Conservation (phyloP, 2,797 vertebrate species). For the Halcyon leucocephala region DNA sequence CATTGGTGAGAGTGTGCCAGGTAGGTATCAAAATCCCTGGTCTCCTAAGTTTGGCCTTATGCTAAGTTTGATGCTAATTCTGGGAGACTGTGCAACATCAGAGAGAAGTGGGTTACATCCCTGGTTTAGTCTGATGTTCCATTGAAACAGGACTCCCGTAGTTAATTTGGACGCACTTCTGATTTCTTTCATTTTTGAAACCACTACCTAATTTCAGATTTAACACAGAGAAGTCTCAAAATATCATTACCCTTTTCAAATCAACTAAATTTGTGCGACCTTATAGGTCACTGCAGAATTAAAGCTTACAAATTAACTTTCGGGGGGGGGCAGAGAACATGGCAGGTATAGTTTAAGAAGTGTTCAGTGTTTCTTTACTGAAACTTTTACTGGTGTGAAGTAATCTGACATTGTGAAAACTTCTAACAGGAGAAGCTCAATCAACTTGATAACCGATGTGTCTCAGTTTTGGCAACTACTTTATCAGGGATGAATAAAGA, state of each 20-base stretch:
- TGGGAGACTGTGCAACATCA: not conserved
- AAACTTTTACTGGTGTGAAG: not conserved
- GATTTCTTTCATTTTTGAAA: not conserved
- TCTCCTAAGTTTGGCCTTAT: not conserved
- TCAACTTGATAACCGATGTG: slow-evolving; percentile 82
- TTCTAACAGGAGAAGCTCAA: slow-evolving; percentile 88
- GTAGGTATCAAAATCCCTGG: slow-evolving; percentile 69
- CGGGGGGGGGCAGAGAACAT: not conserved
- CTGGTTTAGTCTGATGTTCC: not conserved
- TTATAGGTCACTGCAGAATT: not conserved
- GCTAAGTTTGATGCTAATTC: rapidly evolving
- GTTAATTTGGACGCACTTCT: not conserved
- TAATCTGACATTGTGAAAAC: slow-evolving; percentile 14
- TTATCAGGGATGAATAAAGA: slow-evolving; percentile 81
- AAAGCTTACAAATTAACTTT: not conserved
- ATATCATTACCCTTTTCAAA: not conserved
- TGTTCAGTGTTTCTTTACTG: not conserved
- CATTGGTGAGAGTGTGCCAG: slow-evolving; percentile 86
- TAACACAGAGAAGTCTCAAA: not conserved
- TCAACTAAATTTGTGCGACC: not conserved
- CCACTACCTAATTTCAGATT: not conserved
- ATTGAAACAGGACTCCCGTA: not conserved
- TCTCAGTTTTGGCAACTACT: slow-evolving; percentile 85
- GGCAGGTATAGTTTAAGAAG: not conserved
- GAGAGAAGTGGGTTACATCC: not conserved